phyloP scores from a whole-genome alignment of 92 coral and sea anemone species.

The Phymanthus crucifer region DNA sequence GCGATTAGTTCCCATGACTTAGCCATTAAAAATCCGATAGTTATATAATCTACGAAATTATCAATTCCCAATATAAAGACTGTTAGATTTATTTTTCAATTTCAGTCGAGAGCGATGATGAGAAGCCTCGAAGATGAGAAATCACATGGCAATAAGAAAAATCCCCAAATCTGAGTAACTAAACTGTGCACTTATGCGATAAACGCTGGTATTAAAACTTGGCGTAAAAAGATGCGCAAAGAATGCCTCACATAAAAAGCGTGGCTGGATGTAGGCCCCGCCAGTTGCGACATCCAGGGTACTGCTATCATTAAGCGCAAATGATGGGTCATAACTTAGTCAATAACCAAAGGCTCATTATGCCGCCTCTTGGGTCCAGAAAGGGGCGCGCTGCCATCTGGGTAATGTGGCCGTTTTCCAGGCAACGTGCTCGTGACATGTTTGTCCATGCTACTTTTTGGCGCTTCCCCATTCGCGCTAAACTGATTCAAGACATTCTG shows the following conservation, averaged over 20 bases:
- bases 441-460: constrained; percentile 6
- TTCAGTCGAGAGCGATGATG: not conserved
- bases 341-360: constrained; percentile 22
- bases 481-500: constrained; percentile 60
- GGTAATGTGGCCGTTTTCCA: constrained; percentile 32
- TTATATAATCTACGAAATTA: not conserved
- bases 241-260: not conserved
- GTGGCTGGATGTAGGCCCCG: not conserved
- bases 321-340: not conserved
- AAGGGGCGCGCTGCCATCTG: constrained; percentile 12
- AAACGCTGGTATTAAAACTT: no score
- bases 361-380: constrained; percentile 22
- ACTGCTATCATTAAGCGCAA: not conserved
- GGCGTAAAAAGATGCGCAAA: not conserved
- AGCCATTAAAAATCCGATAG: not conserved
- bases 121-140: no score
- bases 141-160: no score
- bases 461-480: constrained; percentile 30
- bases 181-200: no score
- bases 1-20: no score
- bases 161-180: no score
- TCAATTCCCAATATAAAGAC: not conserved
- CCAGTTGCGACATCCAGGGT: no score
- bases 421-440: constrained; percentile 7
- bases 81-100: not conserved